Base-by-base conservation (phyloP, 1,140 invertebrate species). In the Palaemon carinicauda region DNA sequence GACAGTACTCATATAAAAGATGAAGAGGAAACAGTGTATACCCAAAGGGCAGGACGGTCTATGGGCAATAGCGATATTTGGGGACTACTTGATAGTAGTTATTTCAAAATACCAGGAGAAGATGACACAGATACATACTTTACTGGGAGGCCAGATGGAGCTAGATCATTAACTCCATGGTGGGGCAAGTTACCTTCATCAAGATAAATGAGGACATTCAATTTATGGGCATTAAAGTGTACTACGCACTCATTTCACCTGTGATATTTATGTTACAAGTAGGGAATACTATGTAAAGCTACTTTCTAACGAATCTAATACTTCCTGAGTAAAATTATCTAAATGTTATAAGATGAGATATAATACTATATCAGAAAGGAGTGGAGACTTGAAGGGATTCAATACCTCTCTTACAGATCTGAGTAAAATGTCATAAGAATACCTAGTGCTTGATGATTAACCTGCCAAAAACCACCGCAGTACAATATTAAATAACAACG, bases 71-170 rank as follows among this genome's bases (percentile, higher is more conserved):
- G 41, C 24, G 84, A 86, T 56, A 71, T 51, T 7, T 73, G 84
- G 84, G 77, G 69, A 15, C 17, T 79, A 9, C 50, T 86, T 12
- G 84, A 86, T 7, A 51, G 29, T 0, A 41, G 52, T 12, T 56
- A 83, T 31, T 77, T 77, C 82, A 54, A 51, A 31, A 54, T 33
- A 19, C 73, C 82, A 3, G 69, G 52, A 19, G 56, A 80, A 41
- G 51, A n/a, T n/a, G n/a, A 54, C 41, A 41, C 60, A 0, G 52
- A 51, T 4, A 69, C 54, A 17, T 86, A 74, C 65, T 86, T 71
- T 31, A 86, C 84, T 5, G 84, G 84, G 17, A 77, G 78, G 24
- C 51, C 60, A 17, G 84, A 86, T 53, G 84, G 84, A n/a, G 52
- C 53, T 15, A 60, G 56, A 9, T 51, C 75, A 50, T 65, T 86